Conservation (phyloP, 1,140 invertebrate species). For the Saccostrea echinata region DNA sequence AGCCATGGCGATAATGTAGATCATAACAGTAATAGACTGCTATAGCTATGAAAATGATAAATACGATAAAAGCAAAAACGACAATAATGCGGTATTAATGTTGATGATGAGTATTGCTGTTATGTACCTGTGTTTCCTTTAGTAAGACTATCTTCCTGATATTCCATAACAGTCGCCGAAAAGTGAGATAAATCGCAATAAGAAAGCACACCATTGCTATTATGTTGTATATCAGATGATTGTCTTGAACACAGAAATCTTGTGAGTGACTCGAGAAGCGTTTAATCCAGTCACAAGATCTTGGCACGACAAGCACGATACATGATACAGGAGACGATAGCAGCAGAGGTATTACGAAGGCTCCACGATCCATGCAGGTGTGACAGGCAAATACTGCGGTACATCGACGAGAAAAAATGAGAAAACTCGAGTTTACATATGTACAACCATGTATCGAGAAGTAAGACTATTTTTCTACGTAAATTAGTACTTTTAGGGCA, state of each 20-base stretch:
- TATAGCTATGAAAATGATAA: too few relatives aligned
- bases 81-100: too few relatives aligned
- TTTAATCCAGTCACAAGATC: not conserved
- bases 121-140: not conserved
- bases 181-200: not conserved
- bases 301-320: not conserved
- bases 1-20: too few relatives aligned
- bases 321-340: slow-evolving; percentile 52
- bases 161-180: not conserved
- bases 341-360: slow-evolving; percentile 60
- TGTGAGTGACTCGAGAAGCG: not conserved
- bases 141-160: not conserved
- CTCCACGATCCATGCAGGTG: slow-evolving; percentile 57
- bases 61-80: too few relatives aligned
- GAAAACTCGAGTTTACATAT: slow-evolving; percentile 66
- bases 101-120: too few relatives aligned
- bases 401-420: slow-evolving; percentile 8
- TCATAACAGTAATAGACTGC: too few relatives aligned
- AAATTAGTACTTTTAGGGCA: too few relatives aligned
- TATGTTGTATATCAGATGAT: not conserved
- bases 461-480: slow-evolving; percentile 35
- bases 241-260: not conserved
- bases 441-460: slow-evolving; percentile 76
- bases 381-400: slow-evolving; percentile 53
- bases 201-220: not conserved